Base-by-base conservation (phyloP, 2,113 vertebrate genomes). In the Festucalex cinctus region DNA sequence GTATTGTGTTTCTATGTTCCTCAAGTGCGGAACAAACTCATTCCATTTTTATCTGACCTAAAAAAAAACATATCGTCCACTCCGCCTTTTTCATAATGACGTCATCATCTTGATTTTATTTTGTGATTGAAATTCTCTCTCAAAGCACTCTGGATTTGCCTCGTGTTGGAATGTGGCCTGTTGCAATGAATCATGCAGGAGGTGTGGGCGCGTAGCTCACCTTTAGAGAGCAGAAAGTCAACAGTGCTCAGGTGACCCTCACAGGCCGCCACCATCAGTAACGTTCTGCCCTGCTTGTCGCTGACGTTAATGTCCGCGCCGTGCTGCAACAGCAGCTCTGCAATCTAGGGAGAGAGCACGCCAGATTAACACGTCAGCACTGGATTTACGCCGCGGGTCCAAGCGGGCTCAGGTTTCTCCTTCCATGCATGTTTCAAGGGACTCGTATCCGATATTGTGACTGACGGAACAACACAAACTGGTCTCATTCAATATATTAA, bases 201-300 rank as follows among this genome's bases (percentile, higher is more conserved):
- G n/a, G 9, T 5, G 32, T 57, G 19, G 19, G n/a, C 19, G 1
- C 4, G n/a, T 5, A 3, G 20, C 37, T 90, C 88, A 98, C 97
- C 96, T 94, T 95, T 93, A 2, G 94, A 94, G 56, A 98, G 90
- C 51, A 99, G 93, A 74, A 97, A 98, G 57, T 98, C 94, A 19
- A 95, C 95, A 0, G 96, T 98, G 82, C 88, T 95, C 87, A 98
- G 74, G 84, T 98, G 96, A 32, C 97, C 97, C 89, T 99, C 97
- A 35, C 95, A 97, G 39, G 96, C 91, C 2, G 96, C 96, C 87
- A 98, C 95, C 97, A 99, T 98, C 39, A 99, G 94, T 0, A 97
- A 93, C 0, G 96, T 98, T 73, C 97, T 91, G 58, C 97, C 97
- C 88, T 98, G 96, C 83, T 94, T 98, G 91, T 99, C 97, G 10